Evolutionary conservation across 1,140 invertebrate species (phyloP).

Genomic region (Lordiphosa stackelbergi): DNA sequence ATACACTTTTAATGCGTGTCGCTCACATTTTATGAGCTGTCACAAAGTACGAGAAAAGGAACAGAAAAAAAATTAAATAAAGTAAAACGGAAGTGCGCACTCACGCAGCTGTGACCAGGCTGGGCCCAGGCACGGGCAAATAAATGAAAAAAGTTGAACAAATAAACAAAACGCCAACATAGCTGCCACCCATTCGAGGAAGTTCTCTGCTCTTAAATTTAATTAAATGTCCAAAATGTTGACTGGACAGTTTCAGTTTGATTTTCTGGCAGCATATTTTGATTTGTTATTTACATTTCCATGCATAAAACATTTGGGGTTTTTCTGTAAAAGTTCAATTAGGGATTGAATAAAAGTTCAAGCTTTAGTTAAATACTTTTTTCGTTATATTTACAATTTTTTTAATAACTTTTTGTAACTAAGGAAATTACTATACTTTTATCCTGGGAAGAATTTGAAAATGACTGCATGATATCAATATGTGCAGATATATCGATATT

Average conservation of each 20-base stretch:
- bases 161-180: slow-evolving; percentile 42
- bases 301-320: not conserved
- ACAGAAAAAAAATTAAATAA: slow-evolving; percentile 42
- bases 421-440: too few relatives aligned
- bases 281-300: slow-evolving; percentile 31
- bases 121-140: slow-evolving; percentile 32
- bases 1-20: slow-evolving; percentile 69
- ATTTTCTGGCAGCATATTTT: slow-evolving; percentile 56
- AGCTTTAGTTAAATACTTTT: too few relatives aligned
- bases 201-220: slow-evolving; percentile 46
- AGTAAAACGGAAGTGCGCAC: slow-evolving; percentile 63
- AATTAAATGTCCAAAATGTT: slow-evolving; percentile 67
- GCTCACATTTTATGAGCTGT: slow-evolving; percentile 73
- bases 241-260: slow-evolving; percentile 34
- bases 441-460: too few relatives aligned
- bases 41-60: slow-evolving; percentile 56
- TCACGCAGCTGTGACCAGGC: slow-evolving; percentile 69
- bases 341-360: too few relatives aligned
- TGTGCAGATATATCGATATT: too few relatives aligned
- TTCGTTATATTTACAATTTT: too few relatives aligned
- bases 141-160: slow-evolving; percentile 70
- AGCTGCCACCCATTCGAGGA: not conserved
- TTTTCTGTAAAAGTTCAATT: not conserved
- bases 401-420: too few relatives aligned
- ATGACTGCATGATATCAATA: too few relatives aligned